Conservation (phyloP, 2,797 vertebrate species). For the Aselliscus stoliczkanus region DNA sequence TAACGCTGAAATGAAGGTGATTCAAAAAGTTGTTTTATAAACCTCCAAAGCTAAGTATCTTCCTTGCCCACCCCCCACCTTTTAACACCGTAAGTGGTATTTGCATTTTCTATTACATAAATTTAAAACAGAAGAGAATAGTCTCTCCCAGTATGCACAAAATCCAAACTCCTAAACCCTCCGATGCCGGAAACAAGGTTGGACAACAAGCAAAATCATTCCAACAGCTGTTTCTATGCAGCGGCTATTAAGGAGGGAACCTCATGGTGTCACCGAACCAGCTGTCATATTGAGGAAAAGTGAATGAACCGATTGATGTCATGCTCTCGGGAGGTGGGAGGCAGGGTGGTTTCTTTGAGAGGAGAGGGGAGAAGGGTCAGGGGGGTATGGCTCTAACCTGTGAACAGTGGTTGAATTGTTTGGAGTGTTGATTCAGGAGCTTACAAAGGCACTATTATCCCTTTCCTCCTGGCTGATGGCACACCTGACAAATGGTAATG, state of each 20-base stretch:
- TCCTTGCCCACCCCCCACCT: fast-evolving
- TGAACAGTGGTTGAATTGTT: conserved; percentile 79
- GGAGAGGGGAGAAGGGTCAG: conserved; percentile 46
- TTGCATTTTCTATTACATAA: not conserved
- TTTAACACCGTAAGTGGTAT: not conserved
- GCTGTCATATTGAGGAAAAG: conserved; percentile 64
- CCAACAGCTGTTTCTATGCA: conserved; percentile 66
- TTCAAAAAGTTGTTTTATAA: not conserved
- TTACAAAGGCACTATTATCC: conserved; percentile 80
- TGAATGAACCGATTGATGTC: conserved; percentile 71
- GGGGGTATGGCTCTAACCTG: conserved; percentile 74
- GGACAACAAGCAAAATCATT: not conserved
- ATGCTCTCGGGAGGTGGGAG: conserved; percentile 68
- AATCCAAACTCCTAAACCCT: not conserved
- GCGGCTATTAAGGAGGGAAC: conserved; percentile 50
- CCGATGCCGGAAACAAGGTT: conserved; percentile 41
- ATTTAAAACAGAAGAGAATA: not conserved
- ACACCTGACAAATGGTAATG: conserved; percentile 81
- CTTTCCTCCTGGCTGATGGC: conserved; percentile 75
- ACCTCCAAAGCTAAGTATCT: conserved; percentile 11
- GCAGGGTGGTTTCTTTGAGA: conserved; percentile 73
- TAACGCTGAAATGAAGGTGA: not conserved
- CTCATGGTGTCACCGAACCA: conserved; percentile 66
- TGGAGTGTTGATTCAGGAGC: conserved; percentile 75
- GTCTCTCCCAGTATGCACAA: not conserved